Evolutionary conservation across 2,888 invertebrate species (phyloP), one percentile per base, ranked within the genome.

Genomic region (Andricus quercusramuli): DNA sequence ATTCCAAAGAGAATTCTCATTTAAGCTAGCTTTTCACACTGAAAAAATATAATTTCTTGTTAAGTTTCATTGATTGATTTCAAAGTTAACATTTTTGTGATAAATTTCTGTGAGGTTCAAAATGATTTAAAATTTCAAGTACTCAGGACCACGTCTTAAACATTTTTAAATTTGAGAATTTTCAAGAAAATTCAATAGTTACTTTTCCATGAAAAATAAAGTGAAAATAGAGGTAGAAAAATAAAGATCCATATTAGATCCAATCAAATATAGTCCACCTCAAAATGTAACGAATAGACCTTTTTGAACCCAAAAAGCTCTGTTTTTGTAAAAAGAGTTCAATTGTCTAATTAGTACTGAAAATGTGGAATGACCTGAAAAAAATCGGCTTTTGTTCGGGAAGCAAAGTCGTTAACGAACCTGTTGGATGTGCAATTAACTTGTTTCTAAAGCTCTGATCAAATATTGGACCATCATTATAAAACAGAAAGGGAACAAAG

Each of bases 271-370:
- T 44, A 47, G 56, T 3, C 9, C 56, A 56, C 8, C 2, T 20
- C n/a, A n/a, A 56, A n/a, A n/a, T 66, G 41, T n/a, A 41, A 37
- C 66, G 37, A 66, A 5, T 66, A n/a, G 3, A 64, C 32, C 13
- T 64, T 32, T 1, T 3, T 32, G 4, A 6, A 32, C 17, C n/a
- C n/a, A 3, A 41, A 20, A 13, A 67, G 6, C 8, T 67, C 13
- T 41, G 41, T 11, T 67, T 66, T 41, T 41, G 41, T 67, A 0
- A 13, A 44, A 41, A 66, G 8, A 66, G 41, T 41, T 41, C 4
- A 20, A 41, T 37, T n/a, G 11, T 67, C 22, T 41, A 67, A 41
- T 44, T 67, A 67, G 41, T 67, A 13, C 37, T 66, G 66, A 67
- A 41, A 67, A 41, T 13, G 3, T 20, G 4, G 13, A 67, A 67